Conservation (phyloP, 2,888 invertebrate genomes). For the Steinernema carpocapsae region DNA sequence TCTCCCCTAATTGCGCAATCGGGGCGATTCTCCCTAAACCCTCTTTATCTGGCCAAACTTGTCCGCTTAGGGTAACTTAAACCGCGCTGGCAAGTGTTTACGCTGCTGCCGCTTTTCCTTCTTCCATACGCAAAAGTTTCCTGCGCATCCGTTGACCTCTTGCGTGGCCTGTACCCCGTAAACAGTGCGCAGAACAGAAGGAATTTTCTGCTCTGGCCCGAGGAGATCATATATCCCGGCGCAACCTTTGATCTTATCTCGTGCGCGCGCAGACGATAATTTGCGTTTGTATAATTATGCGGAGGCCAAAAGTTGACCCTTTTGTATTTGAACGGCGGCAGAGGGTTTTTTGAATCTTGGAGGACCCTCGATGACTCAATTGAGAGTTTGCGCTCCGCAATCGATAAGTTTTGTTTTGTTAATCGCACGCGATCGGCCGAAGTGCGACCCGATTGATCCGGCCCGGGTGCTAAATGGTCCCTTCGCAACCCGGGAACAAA, state of each 20-base stretch:
- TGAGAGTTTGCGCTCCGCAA: slow-evolving; percentile 3
- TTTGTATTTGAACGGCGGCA: slow-evolving; percentile 6
- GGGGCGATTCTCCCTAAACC: neutral
- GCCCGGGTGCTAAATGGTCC: slow-evolving; percentile 11
- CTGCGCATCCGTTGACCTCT: slow-evolving; percentile 11
- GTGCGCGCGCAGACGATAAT: slow-evolving; percentile 2
- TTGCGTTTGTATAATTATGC: slow-evolving; percentile 7
- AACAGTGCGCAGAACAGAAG: slow-evolving; percentile 24
- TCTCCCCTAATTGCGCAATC: slow-evolving; percentile 28
- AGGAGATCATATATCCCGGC: slow-evolving; percentile 31
- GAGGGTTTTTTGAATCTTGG: neutral
- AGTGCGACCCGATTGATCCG: slow-evolving; percentile 24
- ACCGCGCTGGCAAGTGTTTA: neutral
- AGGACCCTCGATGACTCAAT: slow-evolving; percentile 22
- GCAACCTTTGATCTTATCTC: slow-evolving; percentile 31
- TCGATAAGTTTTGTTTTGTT: slow-evolving; percentile 32
- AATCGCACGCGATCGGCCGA: slow-evolving; percentile 29
- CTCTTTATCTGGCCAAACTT: neutral
- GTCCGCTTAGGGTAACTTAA: neutral
- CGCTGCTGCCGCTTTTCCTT: neutral
- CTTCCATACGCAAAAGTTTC: slow-evolving; percentile 22
- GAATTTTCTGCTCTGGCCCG: neutral
- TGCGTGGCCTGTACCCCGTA: neutral
- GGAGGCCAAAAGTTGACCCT: slow-evolving; percentile 35
- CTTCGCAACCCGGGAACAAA: slow-evolving; percentile 8